These are phyloP conservation scores for Calidris pugnax DNA, from an alignment of 2,113 vertebrate genomes.

Conservation along the genomic window DNA sequence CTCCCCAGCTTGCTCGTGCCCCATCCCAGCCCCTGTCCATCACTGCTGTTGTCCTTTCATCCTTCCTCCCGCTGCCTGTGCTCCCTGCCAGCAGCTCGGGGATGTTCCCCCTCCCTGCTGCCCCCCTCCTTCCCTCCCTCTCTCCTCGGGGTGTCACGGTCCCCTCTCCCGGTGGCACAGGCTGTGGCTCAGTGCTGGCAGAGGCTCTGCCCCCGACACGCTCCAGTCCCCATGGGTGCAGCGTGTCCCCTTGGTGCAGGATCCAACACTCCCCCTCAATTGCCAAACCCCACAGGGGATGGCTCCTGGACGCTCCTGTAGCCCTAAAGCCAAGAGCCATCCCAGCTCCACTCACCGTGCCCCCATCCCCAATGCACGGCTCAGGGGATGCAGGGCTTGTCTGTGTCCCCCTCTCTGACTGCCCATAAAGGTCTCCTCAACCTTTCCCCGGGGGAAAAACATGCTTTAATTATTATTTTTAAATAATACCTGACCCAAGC, in stretches of 20 bases:
- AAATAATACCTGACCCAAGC: neutral
- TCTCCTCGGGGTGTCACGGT: neutral
- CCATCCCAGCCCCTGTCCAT: neutral
- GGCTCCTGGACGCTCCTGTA: neutral
- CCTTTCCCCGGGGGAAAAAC: neutral
- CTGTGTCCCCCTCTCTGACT: neutral
- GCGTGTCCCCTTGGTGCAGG: neutral
- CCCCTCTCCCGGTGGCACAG: neutral
- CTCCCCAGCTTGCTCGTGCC: neutral
- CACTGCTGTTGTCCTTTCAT: accelerated
- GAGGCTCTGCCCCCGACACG: neutral
- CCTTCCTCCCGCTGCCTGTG: accelerated
- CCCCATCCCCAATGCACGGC: accelerated
- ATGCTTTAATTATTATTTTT: neutral
- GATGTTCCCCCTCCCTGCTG: neutral
- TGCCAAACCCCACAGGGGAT: neutral
- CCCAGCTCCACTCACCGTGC: neutral
- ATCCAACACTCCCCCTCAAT: neutral
- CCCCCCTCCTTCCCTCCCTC: neutral
- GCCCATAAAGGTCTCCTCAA: neutral
- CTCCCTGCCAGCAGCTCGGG: neutral
- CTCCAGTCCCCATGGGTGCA: neutral
- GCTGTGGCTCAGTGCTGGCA: neutral
- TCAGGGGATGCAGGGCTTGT: accelerated
- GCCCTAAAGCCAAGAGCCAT: neutral